A percentile compares a stretch with the other conserved stretches of the same genome.
These are phyloP conservation scores for Patella vulgata DNA, from an alignment of 1,140 invertebrate genomes.

Conservation along the genomic window DNA sequence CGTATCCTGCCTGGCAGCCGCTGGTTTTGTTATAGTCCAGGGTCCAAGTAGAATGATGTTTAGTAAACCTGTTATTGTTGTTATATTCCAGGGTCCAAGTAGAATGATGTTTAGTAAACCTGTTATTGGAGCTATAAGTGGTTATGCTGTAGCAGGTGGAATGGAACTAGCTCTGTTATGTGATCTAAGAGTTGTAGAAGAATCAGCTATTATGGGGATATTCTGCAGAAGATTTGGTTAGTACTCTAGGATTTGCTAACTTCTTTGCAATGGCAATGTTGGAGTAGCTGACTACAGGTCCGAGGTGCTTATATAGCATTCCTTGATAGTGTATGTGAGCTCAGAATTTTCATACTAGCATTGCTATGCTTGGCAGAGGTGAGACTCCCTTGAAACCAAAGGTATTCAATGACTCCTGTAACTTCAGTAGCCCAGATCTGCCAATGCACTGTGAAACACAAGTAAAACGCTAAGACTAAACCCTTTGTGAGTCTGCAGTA, in stretches of 20 bases:
- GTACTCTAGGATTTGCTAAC: too few species aligned
- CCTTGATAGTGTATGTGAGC: neutral
- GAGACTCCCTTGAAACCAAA: too few species aligned
- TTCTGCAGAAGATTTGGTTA: slow-evolving; percentile 85
- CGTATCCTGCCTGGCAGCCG: too few species aligned
- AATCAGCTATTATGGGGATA: slow-evolving; percentile 83
- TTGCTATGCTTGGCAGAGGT: too few species aligned
- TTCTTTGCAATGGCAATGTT: neutral
- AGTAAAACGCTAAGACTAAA: too few species aligned
- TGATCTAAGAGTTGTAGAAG: slow-evolving; percentile 88
- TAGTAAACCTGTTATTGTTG: slow-evolving; percentile 86
- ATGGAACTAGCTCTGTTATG: slow-evolving; percentile 90
- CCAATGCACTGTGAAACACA: too few species aligned
- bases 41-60: slow-evolving; percentile 65
- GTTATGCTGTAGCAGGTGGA: slow-evolving; percentile 88
- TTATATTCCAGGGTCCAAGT: slow-evolving; percentile 71
- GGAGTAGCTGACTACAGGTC: neutral
- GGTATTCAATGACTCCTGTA: too few species aligned
- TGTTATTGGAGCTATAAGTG: slow-evolving; percentile 84
- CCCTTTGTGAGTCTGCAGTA: too few species aligned
- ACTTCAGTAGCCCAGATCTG: too few species aligned
- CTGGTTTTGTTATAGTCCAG: too few species aligned
- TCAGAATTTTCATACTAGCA: neutral
- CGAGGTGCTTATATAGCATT: neutral
- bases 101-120: slow-evolving; percentile 78